These are phyloP conservation scores for Mimas tiliae DNA, from an alignment of 2,888 invertebrate genomes.

Conservation along the genomic window DNA sequence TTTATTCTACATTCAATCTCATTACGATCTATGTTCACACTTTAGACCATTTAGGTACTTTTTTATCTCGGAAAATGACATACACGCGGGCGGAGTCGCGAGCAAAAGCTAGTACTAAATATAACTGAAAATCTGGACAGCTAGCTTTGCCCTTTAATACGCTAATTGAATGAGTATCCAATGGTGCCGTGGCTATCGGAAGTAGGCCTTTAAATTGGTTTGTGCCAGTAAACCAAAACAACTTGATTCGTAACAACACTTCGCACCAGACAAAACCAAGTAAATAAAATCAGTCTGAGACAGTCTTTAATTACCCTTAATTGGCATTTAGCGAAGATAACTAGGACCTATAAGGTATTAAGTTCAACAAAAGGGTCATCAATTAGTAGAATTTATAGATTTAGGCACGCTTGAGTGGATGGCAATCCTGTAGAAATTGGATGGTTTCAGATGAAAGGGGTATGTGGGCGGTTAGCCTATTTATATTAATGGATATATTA, in stretches of 20 bases:
- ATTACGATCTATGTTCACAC: no score
- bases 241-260: neutral
- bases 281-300: neutral
- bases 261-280: neutral
- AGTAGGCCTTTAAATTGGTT: no score
- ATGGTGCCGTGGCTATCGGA: no score
- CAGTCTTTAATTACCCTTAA: slow-evolving; percentile 1
- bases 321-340: slow-evolving; percentile 10
- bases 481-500: neutral
- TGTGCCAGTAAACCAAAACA: no score
- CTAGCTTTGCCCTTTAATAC: no score
- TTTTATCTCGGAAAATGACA: no score
- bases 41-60: no score
- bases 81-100: no score
- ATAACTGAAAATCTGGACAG: no score
- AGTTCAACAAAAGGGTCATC: neutral
- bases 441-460: neutral
- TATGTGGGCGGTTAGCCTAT: neutral
- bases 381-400: neutral
- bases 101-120: no score
- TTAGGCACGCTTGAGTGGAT: neutral
- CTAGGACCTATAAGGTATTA: neutral
- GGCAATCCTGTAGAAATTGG: neutral
- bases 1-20: no score
- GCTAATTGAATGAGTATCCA: no score